Conservation (phyloP, 2,113 vertebrate genomes). For the Clarias gariepinus region DNA sequence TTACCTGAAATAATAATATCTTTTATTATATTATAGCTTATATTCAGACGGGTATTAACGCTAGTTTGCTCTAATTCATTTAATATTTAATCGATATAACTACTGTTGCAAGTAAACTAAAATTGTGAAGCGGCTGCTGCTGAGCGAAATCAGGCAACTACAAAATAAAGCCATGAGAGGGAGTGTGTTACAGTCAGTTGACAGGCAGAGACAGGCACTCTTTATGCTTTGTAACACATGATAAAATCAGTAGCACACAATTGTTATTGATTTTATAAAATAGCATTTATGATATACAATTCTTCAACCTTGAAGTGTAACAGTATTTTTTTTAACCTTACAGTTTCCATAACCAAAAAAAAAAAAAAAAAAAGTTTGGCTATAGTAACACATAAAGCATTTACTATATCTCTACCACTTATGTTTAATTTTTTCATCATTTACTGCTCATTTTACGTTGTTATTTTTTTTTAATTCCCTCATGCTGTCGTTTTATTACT, state of each 20-base stretch:
- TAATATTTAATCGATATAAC: too few relatives aligned
- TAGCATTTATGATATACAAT: not conserved
- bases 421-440: too few relatives aligned
- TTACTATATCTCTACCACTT: not conserved
- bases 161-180: not conserved
- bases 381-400: not conserved
- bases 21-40: too few relatives aligned
- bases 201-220: too few relatives aligned
- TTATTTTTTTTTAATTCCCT: not conserved
- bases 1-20: not conserved
- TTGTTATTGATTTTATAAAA: not conserved
- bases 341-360: not conserved
- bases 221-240: too few relatives aligned
- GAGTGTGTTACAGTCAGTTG: not conserved
- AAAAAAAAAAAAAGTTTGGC: not conserved
- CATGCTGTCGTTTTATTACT: not conserved
- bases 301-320: not conserved
- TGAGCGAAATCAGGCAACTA: not conserved
- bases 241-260: not conserved
- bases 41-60: too few relatives aligned
- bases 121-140: not conserved
- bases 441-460: not conserved
- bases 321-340: too few relatives aligned
- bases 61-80: too few relatives aligned
- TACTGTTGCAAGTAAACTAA: not conserved